Conservation (phyloP, 2,888 invertebrate species). For the Epinotia demarniana region DNA sequence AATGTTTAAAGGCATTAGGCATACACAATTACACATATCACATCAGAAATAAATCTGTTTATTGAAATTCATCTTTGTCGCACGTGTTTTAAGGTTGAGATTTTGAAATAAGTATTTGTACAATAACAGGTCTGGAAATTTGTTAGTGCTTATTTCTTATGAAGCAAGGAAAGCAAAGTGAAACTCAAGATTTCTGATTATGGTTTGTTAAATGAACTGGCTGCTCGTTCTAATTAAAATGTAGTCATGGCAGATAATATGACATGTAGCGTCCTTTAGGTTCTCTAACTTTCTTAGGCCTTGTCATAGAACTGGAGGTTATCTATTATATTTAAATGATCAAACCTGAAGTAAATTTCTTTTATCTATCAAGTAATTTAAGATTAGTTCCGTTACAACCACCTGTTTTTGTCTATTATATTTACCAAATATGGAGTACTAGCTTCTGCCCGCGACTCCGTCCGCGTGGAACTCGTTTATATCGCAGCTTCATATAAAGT, state of each 20-base stretch:
- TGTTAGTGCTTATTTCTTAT: conserved; percentile 45
- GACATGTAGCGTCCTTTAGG: background rate
- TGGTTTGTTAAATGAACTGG: conserved; percentile 50
- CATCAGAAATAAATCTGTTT: background rate
- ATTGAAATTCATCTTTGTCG: background rate
- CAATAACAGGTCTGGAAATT: background rate
- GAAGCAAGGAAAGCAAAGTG: conserved; percentile 57
- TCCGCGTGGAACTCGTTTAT: no score
- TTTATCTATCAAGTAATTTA: background rate
- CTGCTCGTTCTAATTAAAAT: conserved; percentile 30
- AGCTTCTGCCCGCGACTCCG: no score
- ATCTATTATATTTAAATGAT: background rate
- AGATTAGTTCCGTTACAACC: no score
- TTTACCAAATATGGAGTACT: no score
- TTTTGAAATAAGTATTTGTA: background rate
- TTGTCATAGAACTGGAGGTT: no score
- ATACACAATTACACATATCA: background rate
- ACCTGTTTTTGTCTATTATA: no score
- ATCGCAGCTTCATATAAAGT: no score
- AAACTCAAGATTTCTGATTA: conserved; percentile 60
- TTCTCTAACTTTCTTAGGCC: background rate
- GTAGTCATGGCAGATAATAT: conserved; percentile 28
- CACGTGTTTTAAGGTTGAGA: conserved; percentile 2
- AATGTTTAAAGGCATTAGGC: conserved; percentile 34
- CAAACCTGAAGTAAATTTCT: background rate